phyloP scores from a whole-genome alignment of 1,140 invertebrate species.

The Parapsyche elsis region DNA sequence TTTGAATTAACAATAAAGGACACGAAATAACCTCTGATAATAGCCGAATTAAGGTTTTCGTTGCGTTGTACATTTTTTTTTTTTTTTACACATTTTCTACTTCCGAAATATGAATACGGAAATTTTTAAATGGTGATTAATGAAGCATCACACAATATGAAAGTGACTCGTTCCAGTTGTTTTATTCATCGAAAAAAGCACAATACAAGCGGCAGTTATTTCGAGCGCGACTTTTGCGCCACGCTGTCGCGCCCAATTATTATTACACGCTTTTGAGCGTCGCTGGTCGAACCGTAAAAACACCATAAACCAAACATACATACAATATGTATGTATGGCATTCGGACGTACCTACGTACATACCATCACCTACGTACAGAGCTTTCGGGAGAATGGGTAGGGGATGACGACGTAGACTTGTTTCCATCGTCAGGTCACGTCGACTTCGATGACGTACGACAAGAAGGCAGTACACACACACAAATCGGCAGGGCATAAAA shows the following conservation, averaged over 20 bases:
- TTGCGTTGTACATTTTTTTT: too few relatives aligned
- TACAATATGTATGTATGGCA: slow-evolving; percentile 27
- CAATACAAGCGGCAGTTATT: too few relatives aligned
- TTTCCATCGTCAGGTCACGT: slow-evolving; percentile 29
- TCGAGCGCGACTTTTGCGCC: too few relatives aligned
- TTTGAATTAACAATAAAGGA: too few relatives aligned
- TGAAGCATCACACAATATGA: too few relatives aligned
- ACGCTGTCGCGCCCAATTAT: slow-evolving; percentile 13
- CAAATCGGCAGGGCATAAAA: slow-evolving; percentile 44
- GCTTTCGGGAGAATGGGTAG: neutral
- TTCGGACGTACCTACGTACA: neutral
- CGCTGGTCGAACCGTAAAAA: slow-evolving; percentile 12
- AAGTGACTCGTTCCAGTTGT: neutral
- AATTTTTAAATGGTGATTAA: too few relatives aligned
- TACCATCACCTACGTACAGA: neutral
- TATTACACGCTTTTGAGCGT: neutral
- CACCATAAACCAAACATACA: neutral
- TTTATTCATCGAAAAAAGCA: neutral
- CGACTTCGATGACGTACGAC: slow-evolving; percentile 25
- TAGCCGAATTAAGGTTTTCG: too few relatives aligned
- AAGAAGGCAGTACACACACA: slow-evolving; percentile 6
- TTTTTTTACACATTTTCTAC: too few relatives aligned
- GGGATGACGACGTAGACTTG: neutral
- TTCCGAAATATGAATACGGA: too few relatives aligned
- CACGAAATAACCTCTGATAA: too few relatives aligned